Evolutionary conservation across 2,888 invertebrate genomes (phyloP).

Genomic region (Neria commutata): DNA sequence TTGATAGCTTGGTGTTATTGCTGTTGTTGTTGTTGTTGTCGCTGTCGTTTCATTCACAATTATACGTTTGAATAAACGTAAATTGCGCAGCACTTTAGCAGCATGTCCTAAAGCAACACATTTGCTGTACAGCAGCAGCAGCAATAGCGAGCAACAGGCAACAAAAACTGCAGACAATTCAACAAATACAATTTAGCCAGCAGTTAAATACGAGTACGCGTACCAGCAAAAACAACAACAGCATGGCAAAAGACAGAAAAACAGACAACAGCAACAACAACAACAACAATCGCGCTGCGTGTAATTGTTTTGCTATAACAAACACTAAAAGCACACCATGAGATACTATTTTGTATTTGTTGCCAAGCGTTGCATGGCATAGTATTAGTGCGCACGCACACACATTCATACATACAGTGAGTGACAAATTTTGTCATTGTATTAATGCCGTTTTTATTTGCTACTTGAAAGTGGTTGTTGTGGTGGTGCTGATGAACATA

Average conservation of each 20-base stretch:
- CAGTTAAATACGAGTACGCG: too few species aligned
- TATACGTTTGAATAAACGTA: neutral
- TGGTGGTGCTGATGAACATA: neutral
- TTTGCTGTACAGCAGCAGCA: too few species aligned
- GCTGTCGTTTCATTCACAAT: conserved; percentile 12
- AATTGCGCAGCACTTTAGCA: neutral
- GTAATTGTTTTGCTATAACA: neutral
- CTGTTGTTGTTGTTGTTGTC: neutral
- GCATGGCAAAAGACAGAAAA: neutral
- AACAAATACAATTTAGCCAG: too few species aligned
- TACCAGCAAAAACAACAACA: conserved; percentile 3
- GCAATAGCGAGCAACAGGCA: too few species aligned
- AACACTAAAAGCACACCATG: neutral
- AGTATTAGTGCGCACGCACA: neutral
- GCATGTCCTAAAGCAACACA: neutral
- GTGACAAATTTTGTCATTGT: neutral
- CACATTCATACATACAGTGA: neutral
- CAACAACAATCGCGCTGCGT: neutral
- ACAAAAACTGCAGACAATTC: too few species aligned
- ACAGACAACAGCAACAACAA: conserved; percentile 2
- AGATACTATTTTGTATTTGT: too few species aligned
- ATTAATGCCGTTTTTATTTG: neutral
- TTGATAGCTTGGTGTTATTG: too few species aligned
- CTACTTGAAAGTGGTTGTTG: neutral
- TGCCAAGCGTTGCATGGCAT: too few species aligned